Base-by-base conservation (phyloP, 2,113 vertebrate species). In the Poeciliopsis occidentalis region DNA sequence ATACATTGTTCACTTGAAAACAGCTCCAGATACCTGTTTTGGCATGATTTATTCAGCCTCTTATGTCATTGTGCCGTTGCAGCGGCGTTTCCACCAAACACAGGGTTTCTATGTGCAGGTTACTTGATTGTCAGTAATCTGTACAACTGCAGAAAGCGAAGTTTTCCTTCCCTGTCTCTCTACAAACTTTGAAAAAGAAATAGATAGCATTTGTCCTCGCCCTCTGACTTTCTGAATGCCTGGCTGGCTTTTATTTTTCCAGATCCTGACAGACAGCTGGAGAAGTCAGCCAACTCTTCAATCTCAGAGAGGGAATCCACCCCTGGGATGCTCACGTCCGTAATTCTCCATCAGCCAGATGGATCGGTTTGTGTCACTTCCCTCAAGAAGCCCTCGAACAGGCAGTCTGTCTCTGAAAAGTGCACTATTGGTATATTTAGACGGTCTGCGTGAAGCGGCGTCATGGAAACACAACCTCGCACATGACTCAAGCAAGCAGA, bases 331-430 rank as follows among this genome's bases (percentile, higher is more conserved):
- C 77, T 32, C 37, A 60, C 67, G 69, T 80, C 79, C 84, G 88
- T 89, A 64, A 7, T 60, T 92, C 85, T 81, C 81, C 84, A 88
- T 86, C 79, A 87, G 66, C 26, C 76, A 78, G 88, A 90, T 86
- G 32, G 77, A 92, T 85, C 66, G 69, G 44, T 57, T 80, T 22
- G 22, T 79, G 80, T 87, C 77, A 80, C 47, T 82, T 70, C 65
- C 63, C 62, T 60, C 1, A 0, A 81, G 78, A 79, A 71, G 41
- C 19, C 64, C 30, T 75, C 76, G 54, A 87, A 76, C 29, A 64
- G 65, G 62, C 26, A 22, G 27, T 60, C 69, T 82, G 15, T 57
- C 26, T 73, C 70, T 64, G n/a, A 87, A 81, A 71, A 47, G 24
- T 22, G 62, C 39, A 60, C 71, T 68, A 77, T 64, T 41, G 22